Percentiles rank a stretch among this genome's conserved stretches.
Conservation (phyloP, 2,888 invertebrate species). For the Diarsia mendica region DNA sequence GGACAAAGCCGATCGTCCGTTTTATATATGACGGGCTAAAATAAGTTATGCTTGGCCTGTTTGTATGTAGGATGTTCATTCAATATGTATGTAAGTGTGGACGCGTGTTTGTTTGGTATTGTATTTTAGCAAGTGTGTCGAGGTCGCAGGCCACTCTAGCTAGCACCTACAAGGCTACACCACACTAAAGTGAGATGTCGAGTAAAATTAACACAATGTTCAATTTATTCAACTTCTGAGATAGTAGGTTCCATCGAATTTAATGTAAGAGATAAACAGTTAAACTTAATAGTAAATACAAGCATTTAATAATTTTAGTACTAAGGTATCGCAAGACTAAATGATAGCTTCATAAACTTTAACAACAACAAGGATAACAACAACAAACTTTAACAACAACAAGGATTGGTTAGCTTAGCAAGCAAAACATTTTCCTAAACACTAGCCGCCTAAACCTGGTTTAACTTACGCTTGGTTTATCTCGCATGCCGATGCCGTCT, state of each 20-base stretch:
- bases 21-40: constrained; percentile 56
- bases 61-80: constrained; percentile 26
- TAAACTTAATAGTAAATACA: constrained; percentile 6
- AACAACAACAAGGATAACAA: no score
- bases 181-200: constrained; percentile 58
- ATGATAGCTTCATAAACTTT: neutral
- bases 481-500: no score
- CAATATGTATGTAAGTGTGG: constrained; percentile 41
- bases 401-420: no score
- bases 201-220: constrained; percentile 61
- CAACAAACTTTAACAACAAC: no score
- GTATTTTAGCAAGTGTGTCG: constrained; percentile 76
- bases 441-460: no score
- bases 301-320: neutral
- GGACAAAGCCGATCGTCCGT: constrained; percentile 74
- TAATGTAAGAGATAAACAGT: neutral
- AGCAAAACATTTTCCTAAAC: neutral
- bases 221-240: constrained; percentile 30
- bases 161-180: no score
- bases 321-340: neutral
- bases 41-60: constrained; percentile 52
- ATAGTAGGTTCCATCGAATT: constrained; percentile 16
- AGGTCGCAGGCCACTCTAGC: constrained; percentile 76
- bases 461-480: no score
- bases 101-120: constrained; percentile 62